A percentile compares a stretch with the other conserved stretches of the same genome.
Conservation (phyloP, 2,888 invertebrate species). For the Arge pagana region DNA sequence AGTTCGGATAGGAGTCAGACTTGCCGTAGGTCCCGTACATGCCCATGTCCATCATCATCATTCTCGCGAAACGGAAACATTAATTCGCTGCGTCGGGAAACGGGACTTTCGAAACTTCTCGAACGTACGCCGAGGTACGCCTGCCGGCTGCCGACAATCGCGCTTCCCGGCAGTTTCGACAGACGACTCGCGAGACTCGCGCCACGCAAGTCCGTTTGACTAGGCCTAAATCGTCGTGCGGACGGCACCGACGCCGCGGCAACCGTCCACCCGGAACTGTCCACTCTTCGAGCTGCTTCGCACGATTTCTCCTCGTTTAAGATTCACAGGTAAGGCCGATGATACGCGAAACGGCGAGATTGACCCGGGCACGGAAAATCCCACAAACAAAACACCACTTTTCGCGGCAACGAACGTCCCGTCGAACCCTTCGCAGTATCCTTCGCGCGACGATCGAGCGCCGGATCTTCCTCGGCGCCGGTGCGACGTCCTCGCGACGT, state of each 20-base stretch:
- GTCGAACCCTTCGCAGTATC: background rate
- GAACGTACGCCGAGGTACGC: background rate
- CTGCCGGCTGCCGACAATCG: background rate
- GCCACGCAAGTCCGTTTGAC: background rate
- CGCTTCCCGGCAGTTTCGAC: background rate
- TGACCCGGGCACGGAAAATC: no score
- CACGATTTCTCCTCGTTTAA: background rate
- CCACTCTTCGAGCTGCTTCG: background rate
- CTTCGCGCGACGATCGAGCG: background rate
- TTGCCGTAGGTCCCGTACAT: conserved; percentile 68
- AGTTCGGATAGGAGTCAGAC: conserved; percentile 54
- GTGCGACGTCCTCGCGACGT: background rate
- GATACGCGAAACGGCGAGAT: no score
- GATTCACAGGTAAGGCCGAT: no score
- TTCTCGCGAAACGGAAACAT: conserved; percentile 55
- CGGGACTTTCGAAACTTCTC: no score
- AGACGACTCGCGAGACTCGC: background rate
- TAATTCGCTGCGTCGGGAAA: conserved; percentile 34
- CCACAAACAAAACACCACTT: no score
- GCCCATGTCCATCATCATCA: conserved; percentile 84
- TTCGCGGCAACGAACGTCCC: background rate
- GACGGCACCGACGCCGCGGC: conserved; percentile 12
- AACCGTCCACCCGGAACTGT: conserved; percentile 7
- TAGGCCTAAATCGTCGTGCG: conserved; percentile 19
- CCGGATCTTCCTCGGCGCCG: background rate